Conservation (phyloP, 2,113 vertebrate species). For the Pluvianellus socialis region DNA sequence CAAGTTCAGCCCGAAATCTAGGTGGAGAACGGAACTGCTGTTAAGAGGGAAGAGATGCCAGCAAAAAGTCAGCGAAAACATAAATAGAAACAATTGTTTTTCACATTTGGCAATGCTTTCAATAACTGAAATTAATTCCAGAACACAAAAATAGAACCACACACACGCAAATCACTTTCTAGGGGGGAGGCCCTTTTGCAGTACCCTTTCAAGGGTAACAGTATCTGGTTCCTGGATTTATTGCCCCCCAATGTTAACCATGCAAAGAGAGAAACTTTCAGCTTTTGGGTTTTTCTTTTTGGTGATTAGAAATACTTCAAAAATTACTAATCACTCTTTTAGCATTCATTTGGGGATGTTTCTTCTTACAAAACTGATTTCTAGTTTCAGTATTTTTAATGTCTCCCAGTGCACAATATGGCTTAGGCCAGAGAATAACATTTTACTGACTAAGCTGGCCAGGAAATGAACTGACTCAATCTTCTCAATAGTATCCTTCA, state of each 20-base stretch:
- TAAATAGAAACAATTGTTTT: constrained; percentile 81
- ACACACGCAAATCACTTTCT: constrained; percentile 27
- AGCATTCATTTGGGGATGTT: background rate
- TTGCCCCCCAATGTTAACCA: background rate
- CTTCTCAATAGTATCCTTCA: background rate
- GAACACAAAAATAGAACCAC: constrained; percentile 69
- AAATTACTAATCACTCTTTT: background rate
- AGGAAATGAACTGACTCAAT: constrained; percentile 8
- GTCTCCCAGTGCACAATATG: background rate
- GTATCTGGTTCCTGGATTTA: background rate
- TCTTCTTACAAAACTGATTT: background rate
- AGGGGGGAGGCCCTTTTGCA: constrained; percentile 16
- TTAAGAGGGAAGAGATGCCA: constrained; percentile 63
- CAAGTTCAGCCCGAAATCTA: constrained; percentile 53
- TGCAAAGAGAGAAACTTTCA: background rate
- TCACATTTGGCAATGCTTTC: constrained; percentile 71
- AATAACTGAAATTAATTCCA: constrained; percentile 76
- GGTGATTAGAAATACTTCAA: background rate
- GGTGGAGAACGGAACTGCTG: constrained; percentile 64
- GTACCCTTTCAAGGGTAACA: background rate
- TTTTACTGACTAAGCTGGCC: background rate
- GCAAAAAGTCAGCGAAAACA: constrained; percentile 72
- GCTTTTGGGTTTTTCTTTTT: background rate
- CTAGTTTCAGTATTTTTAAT: background rate
- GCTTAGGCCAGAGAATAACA: background rate